Base-by-base conservation (phyloP, 2,113 vertebrate species). In the Aspiorhynchus laticeps region DNA sequence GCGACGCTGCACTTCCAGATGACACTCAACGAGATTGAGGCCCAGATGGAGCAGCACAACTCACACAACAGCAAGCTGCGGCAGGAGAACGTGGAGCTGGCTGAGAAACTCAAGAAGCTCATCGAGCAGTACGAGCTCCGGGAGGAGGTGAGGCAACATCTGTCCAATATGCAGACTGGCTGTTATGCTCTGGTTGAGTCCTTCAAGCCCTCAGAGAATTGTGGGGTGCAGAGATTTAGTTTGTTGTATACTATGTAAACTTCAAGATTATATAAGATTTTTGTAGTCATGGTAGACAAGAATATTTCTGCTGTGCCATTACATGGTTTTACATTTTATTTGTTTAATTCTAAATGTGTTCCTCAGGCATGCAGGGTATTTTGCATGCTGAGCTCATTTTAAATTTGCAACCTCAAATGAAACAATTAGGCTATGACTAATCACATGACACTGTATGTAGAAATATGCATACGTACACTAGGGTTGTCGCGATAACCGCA, bases 1-100 rank as follows among this genome's bases (percentile, higher is more conserved):
- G 98, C 97, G 88, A 99, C 97, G 71, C 95, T 97, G 46, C 97
- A 99, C 91, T 99, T 99, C 92, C 98, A 99, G 93, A 95, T 98
- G 89, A 99, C 98, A 0, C 91, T 99, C 86, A 98, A 97, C 78
- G 97, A 99, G 90, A 99, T 99, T 26, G 97, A 99, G 90, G 94
- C 95, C 51, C 97, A 99, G 91, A 96, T 99, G 95, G 98, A 99
- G 79, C 97, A 99, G 88, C 98, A 99, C 38, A 98, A 96, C 84
- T 91, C 95, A 21, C 97, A 97, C 89, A 99, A 99, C 76, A 94
- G 96, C 92, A 98, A 97, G 85, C 97, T 99, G 85, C 94, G 97
- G 24, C 98, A 99, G 94, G 98, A 99, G 85, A 99, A 99, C 86
- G 94, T 97, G 84, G 98, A 99, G 87, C 93, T 99, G 92, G 97